phyloP scores from a whole-genome alignment of 2,113 vertebrate species.

The Rhea pennata region DNA sequence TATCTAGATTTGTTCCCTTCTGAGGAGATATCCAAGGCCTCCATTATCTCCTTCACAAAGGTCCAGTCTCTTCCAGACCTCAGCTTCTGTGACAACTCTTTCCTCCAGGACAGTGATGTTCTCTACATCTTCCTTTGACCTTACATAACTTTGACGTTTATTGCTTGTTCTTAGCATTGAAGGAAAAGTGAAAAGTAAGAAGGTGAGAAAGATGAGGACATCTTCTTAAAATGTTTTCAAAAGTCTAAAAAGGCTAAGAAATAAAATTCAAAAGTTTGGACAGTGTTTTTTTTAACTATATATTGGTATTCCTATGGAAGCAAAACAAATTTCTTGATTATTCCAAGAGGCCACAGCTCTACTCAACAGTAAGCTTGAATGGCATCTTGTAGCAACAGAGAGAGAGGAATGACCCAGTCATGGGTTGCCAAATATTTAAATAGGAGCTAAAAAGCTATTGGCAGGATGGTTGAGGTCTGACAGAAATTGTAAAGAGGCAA shows the following conservation, averaged over 20 bases:
- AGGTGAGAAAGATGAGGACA: neutral
- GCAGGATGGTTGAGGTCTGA: neutral
- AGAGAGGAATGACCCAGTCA: neutral
- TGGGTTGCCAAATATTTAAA: conserved; percentile 30
- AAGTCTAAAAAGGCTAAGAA: neutral
- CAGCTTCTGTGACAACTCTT: neutral
- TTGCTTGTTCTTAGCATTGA: neutral
- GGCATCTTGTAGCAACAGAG: neutral
- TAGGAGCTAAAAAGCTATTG: conserved; percentile 10
- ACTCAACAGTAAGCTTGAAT: neutral
- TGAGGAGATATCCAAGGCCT: neutral
- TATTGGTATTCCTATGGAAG: neutral
- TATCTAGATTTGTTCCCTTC: neutral
- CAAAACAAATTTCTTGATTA: neutral
- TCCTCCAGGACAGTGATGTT: neutral
- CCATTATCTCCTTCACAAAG: neutral
- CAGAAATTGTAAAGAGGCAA: neutral
- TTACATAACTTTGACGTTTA: neutral
- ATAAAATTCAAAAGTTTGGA: neutral
- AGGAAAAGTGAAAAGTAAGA: neutral
- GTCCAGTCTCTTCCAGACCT: neutral
- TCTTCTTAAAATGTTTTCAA: neutral
- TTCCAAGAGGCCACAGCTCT: neutral
- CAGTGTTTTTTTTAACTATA: neutral
- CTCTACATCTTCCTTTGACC: neutral